phyloP scores from a whole-genome alignment of 2,113 vertebrate genomes.

The Crocuta crocuta region DNA sequence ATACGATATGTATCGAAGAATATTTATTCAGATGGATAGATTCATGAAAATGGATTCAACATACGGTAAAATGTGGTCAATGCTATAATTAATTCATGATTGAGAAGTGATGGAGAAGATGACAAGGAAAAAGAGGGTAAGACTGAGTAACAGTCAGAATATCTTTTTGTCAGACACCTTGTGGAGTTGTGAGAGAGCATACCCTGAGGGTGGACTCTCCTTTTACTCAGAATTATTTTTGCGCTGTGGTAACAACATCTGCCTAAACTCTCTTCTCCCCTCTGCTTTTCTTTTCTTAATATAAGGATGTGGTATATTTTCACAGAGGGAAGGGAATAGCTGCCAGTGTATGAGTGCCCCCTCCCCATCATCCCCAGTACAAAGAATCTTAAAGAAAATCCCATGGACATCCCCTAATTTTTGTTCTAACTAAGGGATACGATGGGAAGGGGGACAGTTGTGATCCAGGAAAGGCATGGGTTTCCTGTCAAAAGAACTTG shows the following conservation, averaged over 20 bases:
- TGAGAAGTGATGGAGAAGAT: neutral
- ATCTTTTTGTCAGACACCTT: neutral
- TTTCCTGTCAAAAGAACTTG: neutral
- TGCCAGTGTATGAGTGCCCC: neutral
- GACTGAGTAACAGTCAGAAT: neutral
- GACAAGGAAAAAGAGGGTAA: neutral
- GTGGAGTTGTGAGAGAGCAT: neutral
- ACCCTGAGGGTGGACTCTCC: neutral
- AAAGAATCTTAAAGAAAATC: neutral
- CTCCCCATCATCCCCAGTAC: neutral
- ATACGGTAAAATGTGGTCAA: neutral
- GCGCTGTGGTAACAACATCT: neutral
- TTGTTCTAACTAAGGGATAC: neutral
- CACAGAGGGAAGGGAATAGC: neutral
- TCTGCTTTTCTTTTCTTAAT: neutral
- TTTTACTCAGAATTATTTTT: conserved; percentile 7
- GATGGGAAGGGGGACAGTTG: neutral
- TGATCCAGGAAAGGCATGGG: neutral
- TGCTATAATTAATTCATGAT: neutral
- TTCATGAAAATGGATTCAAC: conserved; percentile 23
- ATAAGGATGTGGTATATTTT: neutral
- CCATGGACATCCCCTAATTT: neutral
- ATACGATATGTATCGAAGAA: neutral
- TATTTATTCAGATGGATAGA: neutral
- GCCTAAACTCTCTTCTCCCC: neutral